Base-by-base conservation (phyloP, 2,113 vertebrate species). In the Colistium nudipinnis region DNA sequence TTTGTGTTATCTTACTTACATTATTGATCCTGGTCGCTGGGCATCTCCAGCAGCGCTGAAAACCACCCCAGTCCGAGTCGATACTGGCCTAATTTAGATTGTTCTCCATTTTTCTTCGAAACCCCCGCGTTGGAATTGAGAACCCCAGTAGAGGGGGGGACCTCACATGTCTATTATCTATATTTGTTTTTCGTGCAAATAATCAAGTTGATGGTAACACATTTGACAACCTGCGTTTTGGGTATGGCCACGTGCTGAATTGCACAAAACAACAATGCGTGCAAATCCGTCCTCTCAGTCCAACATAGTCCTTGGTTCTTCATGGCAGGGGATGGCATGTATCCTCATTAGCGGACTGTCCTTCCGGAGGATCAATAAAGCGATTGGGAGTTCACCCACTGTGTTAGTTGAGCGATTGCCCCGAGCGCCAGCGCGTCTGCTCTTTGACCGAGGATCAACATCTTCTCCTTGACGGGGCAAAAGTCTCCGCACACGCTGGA, bases 61-160 rank as follows among this genome's bases (percentile, higher is more conserved):
- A 68, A 88, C 5, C 71, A 73, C 53, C 60, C 75, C 60, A 17
- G 10, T 77, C 66, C 28, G 35, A 69, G 80, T 89, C 59, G 44
- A 82, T 80, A 53, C 45, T 30, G 71, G 62, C 25, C 54, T 66
- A n/a, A 82, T 74, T 78, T 82, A 83, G 67, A 84, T 56, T 53
- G 24, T 41, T 39, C 55, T 69, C 63, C 59, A 25, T 57, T 7
- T 61, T 76, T 86, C n/a, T n/a, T n/a, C n/a, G n/a, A n/a, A 82
- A 76, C 86, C 71, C 56, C 20, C 52, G 54, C 83, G 86, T 87
- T 88, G 81, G 76, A 88, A 88, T 82, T 63, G 47, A 68, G 61
- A 47, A 54, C 19, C 45, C 63, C 25, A 35, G 80, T 3, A 65
- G 47, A 45, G 16, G 16, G 20, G 51, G 5, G 24, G 38, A 38